Conservation (phyloP, 1,140 invertebrate genomes). For the Drosophila albomicans region DNA sequence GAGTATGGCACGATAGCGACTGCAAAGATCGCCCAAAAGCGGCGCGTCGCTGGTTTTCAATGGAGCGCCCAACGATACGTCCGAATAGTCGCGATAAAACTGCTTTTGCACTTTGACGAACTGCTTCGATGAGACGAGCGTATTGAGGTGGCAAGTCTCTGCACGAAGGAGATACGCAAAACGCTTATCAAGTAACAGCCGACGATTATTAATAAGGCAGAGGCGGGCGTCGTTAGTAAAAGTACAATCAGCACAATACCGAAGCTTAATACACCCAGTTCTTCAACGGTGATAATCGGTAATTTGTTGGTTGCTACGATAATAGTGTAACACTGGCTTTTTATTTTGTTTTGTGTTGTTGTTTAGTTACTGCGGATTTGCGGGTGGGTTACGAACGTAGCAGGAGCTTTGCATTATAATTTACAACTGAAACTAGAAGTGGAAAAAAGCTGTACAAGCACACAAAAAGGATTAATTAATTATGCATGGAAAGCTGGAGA, state of each 20-base stretch:
- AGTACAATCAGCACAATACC: conserved; percentile 20
- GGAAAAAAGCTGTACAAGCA: conserved; percentile 26
- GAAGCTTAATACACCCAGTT: conserved; percentile 20
- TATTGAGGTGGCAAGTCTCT: conserved; percentile 79
- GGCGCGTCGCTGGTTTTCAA: conserved; percentile 74
- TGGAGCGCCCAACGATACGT: conserved; percentile 66
- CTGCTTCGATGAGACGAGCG: conserved; percentile 74
- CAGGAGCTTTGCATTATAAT: conserved; percentile 27
- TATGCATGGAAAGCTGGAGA: conserved; percentile 3
- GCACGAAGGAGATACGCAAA: conserved; percentile 59
- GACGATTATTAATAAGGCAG: conserved; percentile 1
- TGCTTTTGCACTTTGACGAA: conserved; percentile 82
- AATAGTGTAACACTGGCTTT: conserved; percentile 10
- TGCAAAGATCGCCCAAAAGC: conserved; percentile 73
- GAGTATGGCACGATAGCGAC: conserved; percentile 72
- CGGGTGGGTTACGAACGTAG: background rate
- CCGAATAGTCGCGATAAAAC: conserved; percentile 78
- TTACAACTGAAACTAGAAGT: conserved; percentile 52
- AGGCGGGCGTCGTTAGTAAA: conserved; percentile 43
- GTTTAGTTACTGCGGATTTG: conserved; percentile 1
- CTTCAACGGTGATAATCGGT: conserved; percentile 16
- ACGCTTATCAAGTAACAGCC: conserved; percentile 60
- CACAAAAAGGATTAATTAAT: conserved; percentile 25
- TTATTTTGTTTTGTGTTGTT: conserved; percentile 24
- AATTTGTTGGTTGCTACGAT: conserved; percentile 12